A percentile compares a stretch with the other conserved stretches of the same genome.
Conservation (phyloP, 2,888 invertebrate genomes). For the Ornithoptera priamus region DNA sequence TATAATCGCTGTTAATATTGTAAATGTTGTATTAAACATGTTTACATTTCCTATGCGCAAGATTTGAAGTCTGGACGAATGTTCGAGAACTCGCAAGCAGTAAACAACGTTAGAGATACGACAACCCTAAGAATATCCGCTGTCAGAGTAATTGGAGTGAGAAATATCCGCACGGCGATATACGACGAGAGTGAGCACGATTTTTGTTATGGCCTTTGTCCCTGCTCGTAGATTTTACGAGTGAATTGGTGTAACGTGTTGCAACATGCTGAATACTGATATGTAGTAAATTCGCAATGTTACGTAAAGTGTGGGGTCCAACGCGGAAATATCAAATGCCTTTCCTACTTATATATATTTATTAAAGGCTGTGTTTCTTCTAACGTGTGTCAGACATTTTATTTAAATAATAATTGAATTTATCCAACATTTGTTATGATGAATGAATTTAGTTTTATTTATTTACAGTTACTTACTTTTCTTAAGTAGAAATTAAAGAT, state of each 20-base stretch:
- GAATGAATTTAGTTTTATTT: too few relatives aligned
- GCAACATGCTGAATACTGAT: slow-evolving; percentile 27
- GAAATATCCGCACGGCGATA: slow-evolving; percentile 48
- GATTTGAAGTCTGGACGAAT: background rate
- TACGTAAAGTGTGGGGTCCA: slow-evolving; percentile 10
- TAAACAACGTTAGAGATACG: slow-evolving; percentile 9
- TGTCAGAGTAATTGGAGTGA: slow-evolving; percentile 54
- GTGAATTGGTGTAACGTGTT: slow-evolving; percentile 26
- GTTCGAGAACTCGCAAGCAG: slow-evolving; percentile 6
- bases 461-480: too few relatives aligned
- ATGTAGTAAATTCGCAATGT: slow-evolving; percentile 5
- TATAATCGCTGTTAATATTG: too few relatives aligned
- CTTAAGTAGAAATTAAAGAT: too few relatives aligned
- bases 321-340: background rate
- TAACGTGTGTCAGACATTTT: too few relatives aligned
- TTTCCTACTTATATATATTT: background rate
- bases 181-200: slow-evolving; percentile 40
- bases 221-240: slow-evolving; percentile 33
- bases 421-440: too few relatives aligned
- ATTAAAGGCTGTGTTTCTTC: too few relatives aligned
- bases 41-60: background rate
- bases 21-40: background rate
- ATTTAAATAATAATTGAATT: too few relatives aligned
- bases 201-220: slow-evolving; percentile 43
- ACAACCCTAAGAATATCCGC: slow-evolving; percentile 48